Evolutionary conservation across 2,113 vertebrate species (phyloP), one percentile per base, ranked within the genome.

Genomic region (Rana temporaria): DNA sequence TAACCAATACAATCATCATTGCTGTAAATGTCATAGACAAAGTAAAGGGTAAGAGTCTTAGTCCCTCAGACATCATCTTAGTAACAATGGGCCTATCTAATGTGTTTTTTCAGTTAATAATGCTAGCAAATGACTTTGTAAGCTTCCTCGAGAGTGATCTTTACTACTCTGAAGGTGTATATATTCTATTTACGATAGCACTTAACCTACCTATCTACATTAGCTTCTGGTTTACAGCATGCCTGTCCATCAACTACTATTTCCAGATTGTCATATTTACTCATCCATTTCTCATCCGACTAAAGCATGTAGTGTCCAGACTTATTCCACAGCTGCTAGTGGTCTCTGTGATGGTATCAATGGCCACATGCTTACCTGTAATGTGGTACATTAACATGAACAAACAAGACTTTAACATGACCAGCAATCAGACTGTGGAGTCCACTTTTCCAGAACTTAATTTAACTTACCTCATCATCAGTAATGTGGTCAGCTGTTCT

Each of bases 241-340:
- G 90, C 65, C 87, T 91, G 67, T 86, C 88, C 17, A 76, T 90
- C 53, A 72, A 88, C 72, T 88, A 87, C 69, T 89, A 85, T 34
- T 84, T 85, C 34, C 88, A 87, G 79, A 84, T 87, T 3, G 75
- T 64, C 57, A 84, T 20, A 17, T 87, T 87, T 63, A 87, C 85
- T 7, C 84, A 85, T 2, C 0, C 78, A 71, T 62, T 81, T 60
- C 64, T 87, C 38, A 52, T 88, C 20, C 15, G 6, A 11, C 1
- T 86, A n/a, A 85, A 83, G 24, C 57, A 55, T 9, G 84, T 81
- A 67, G 3, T 89, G 52, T 83, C 85, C 68, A 73, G 56, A 24
- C 82, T 71, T 60, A 67, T 80, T 8, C 65, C 71, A 16, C 56
- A 60, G 20, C 18, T 90, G 24, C 52, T 90, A 2, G 72, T 89